Percentiles rank a stretch among this genome's conserved stretches.
These are phyloP conservation scores for Melanogrammus aeglefinus DNA, from an alignment of 2,797 vertebrate species.

Conservation along the genomic window DNA sequence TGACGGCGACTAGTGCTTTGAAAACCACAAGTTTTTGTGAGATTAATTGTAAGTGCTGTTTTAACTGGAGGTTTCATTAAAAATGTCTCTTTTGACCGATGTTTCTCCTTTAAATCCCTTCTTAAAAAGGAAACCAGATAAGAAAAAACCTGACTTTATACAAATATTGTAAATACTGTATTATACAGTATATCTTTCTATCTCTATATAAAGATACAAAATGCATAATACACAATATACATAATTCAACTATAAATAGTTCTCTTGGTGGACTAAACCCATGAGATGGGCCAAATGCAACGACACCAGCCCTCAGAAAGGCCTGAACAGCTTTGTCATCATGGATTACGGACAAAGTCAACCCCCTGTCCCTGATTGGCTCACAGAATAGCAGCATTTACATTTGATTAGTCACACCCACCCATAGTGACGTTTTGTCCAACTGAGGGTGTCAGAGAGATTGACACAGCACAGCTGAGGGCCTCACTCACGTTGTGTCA, in stretches of 20 bases:
- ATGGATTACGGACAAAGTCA: slow-evolving; percentile 48
- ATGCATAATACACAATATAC: background rate
- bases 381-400: slow-evolving; percentile 73
- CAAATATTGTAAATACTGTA: background rate
- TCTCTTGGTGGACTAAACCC: background rate
- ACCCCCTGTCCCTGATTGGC: slow-evolving; percentile 16
- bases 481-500: slow-evolving; percentile 34
- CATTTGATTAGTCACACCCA: slow-evolving; percentile 82
- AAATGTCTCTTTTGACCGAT: background rate
- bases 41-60: background rate
- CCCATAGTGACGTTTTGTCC: slow-evolving; percentile 82
- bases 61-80: too few species aligned
- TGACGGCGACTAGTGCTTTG: too few species aligned
- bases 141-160: background rate
- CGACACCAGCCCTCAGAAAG: slow-evolving; percentile 1
- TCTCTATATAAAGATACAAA: background rate
- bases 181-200: background rate
- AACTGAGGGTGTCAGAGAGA: slow-evolving; percentile 84
- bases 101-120: background rate
- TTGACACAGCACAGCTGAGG: slow-evolving; percentile 72
- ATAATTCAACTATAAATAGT: background rate
- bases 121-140: background rate
- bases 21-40: slow-evolving; percentile 18
- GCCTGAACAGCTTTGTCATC: slow-evolving; percentile 17
- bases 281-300: background rate